These are phyloP conservation scores for Agrotis clavis DNA, from an alignment of 2,888 invertebrate genomes.

Conservation along the genomic window DNA sequence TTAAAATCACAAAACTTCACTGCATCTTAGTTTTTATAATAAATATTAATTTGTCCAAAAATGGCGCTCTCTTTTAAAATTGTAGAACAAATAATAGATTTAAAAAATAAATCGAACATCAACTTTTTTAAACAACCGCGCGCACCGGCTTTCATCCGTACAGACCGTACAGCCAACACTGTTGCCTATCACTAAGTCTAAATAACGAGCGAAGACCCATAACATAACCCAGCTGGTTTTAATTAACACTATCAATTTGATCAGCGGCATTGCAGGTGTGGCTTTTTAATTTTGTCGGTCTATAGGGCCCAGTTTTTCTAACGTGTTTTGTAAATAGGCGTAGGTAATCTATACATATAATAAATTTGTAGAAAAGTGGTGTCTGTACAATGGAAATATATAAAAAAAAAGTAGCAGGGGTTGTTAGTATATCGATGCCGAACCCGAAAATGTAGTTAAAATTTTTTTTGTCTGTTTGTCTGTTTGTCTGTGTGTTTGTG, in stretches of 20 bases:
- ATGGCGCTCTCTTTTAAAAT: neutral
- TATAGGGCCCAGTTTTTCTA: constrained; percentile 12
- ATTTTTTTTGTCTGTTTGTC: too few relatives aligned
- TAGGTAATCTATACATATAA: too few relatives aligned
- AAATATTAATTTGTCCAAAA: neutral
- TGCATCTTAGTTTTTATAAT: constrained; percentile 11
- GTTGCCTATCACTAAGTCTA: constrained; percentile 46
- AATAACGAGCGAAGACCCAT: constrained; percentile 32
- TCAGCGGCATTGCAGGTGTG: constrained; percentile 2
- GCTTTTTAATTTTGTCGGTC: constrained; percentile 34
- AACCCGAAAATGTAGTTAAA: too few relatives aligned
- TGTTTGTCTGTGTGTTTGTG: too few relatives aligned
- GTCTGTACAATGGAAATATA: too few relatives aligned
- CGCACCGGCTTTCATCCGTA: constrained; percentile 33
- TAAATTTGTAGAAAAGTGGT: too few relatives aligned
- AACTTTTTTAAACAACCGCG: constrained; percentile 16
- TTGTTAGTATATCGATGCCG: too few relatives aligned
- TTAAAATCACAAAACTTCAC: constrained; percentile 34
- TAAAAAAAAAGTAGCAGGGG: too few relatives aligned
- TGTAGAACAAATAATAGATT: neutral
- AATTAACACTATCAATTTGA: constrained; percentile 25
- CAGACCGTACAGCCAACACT: constrained; percentile 14
- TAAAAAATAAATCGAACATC: neutral
- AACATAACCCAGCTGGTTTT: constrained; percentile 27
- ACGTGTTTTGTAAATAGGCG: constrained; percentile 7